Conservation (phyloP, 2,797 vertebrate genomes). For the Numenius phaeopus region DNA sequence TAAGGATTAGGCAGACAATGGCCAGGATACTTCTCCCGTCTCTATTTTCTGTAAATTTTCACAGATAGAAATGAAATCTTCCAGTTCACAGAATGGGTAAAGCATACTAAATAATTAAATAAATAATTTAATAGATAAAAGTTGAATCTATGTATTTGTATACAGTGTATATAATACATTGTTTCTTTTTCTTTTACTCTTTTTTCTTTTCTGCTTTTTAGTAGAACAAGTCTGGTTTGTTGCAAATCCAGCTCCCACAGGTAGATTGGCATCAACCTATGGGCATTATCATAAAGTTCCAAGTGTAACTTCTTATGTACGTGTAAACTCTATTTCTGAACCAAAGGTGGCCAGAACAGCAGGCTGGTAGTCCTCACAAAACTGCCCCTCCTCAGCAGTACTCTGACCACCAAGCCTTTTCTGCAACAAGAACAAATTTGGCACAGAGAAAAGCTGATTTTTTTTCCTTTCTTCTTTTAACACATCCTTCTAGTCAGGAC, state of each 20-base stretch:
- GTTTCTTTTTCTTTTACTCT: not conserved
- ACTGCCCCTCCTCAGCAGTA: not conserved
- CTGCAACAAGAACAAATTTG: not conserved
- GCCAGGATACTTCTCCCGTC: not conserved
- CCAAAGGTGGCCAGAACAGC: accelerated
- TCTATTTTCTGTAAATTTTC: not conserved
- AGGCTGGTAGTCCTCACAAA: not conserved
- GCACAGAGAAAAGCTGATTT: not conserved
- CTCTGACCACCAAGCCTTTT: not conserved
- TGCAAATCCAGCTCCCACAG: not conserved
- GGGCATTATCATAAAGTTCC: not conserved
- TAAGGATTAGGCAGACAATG: not conserved
- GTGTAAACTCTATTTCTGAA: not conserved
- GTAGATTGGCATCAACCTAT: accelerated
- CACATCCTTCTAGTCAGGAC: not conserved
- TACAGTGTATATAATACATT: not conserved
- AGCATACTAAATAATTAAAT: not conserved
- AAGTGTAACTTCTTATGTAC: not conserved
- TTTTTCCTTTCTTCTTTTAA: not conserved
- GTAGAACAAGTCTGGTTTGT: not conserved
- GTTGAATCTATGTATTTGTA: not conserved
- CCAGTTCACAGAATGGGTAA: not conserved
- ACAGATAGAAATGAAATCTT: not conserved
- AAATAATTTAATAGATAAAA: not conserved
- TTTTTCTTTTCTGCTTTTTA: not conserved